Evolutionary conservation across 2,888 invertebrate genomes (phyloP), one percentile per base, ranked within the genome.

Genomic region (Ceriagrion tenellum): DNA sequence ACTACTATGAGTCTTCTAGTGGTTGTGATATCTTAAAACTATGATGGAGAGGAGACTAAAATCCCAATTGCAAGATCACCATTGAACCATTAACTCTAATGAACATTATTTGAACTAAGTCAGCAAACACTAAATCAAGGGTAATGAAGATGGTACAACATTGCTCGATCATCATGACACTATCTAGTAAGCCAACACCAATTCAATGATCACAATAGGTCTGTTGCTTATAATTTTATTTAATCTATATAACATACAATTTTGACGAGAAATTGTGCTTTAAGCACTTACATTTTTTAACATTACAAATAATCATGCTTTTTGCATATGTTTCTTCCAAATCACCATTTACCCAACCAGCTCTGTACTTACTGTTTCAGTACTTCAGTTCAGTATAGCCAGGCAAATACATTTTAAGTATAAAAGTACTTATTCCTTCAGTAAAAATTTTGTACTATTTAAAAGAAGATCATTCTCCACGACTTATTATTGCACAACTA

Each of bases 391-490:
- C 26, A 74, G 30, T 93, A 47, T 93, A 93, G 93, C 93, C 69
- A 93, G 93, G 93, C 93, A 93, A 74, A 93, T 47, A 93, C 69
- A 93, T 93, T 63, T 69, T 69, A 69, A 93, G 93, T 93, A 93
- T 93, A 93, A 93, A 93, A 93, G 93, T 93, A 93, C 93, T 93
- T 93, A 93, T 93, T 93, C 93, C 93, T 74, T 74, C 69, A 93
- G 93, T 93, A 93, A 93, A 93, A 93, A 93, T 93, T 93, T 93
- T 93, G 93, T 93, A 93, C 93, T 93, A 93, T 93, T 93, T 74
- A 93, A 93, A 93, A 93, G 93, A 93, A 93, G 63, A 93, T 93
- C 93, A 93, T 74, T 93, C 93, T 74, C 93, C 93, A 93, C 56
- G 74, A 93, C 63, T 93, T 93, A 74, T 93, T 93, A 93, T 93